phyloP scores from a whole-genome alignment of 2,888 invertebrate species.

The Leucophora obtusa region DNA sequence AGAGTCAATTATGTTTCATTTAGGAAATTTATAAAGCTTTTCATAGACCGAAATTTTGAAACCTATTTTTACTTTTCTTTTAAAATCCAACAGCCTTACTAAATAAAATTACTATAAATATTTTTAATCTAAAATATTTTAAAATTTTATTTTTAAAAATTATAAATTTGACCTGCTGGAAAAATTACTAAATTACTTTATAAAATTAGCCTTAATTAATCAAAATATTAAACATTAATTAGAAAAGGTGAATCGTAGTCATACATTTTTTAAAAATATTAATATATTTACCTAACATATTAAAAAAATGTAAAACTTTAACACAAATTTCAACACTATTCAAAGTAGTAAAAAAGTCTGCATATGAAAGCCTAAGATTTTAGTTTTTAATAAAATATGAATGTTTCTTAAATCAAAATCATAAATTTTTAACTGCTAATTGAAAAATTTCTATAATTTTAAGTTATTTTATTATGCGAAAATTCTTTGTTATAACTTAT shows the following conservation, averaged over 20 bases:
- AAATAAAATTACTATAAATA: too few species aligned
- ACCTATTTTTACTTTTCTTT: too few species aligned
- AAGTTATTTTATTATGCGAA: neutral
- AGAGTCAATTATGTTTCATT: too few species aligned
- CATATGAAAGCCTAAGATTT: conserved; percentile 56
- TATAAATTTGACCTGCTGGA: too few species aligned
- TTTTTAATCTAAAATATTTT: too few species aligned
- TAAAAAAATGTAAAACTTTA: neutral
- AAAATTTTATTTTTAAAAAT: neutral
- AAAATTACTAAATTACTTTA: too few species aligned
- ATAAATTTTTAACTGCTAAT: neutral
- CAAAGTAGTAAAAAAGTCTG: conserved; percentile 50
- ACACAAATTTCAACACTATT: conserved; percentile 25
- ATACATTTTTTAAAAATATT: neutral
- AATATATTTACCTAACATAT: neutral
- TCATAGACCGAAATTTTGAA: too few species aligned
- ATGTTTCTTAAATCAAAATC: conserved; percentile 15
- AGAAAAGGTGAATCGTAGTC: conserved; percentile 18
- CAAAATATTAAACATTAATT: too few species aligned
- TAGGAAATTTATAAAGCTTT: too few species aligned
- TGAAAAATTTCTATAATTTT: neutral
- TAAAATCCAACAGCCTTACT: too few species aligned
- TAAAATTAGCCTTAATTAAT: too few species aligned
- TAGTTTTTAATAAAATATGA: conserved; percentile 5
- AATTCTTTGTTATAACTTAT: neutral